Evolutionary conservation across 2,888 invertebrate genomes (phyloP).

Genomic region (Hemistola chrysoprasaria): DNA sequence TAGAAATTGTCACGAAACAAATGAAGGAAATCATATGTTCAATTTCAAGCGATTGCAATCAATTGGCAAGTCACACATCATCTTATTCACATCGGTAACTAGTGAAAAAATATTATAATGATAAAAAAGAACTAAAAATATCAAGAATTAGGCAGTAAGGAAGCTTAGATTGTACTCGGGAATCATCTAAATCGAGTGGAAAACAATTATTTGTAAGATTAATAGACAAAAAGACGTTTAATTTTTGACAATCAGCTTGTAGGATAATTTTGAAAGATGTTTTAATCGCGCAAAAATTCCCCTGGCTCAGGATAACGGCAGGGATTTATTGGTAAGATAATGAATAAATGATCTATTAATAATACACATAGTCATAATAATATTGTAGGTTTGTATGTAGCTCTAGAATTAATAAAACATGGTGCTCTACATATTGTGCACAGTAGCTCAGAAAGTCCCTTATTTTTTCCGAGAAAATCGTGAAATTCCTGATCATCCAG

Average conservation of each 20-base stretch:
- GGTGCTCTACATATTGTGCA: background rate
- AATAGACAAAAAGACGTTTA: constrained; percentile 39
- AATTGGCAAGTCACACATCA: constrained; percentile 72
- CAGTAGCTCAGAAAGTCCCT: constrained; percentile 6
- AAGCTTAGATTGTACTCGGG: constrained; percentile 43
- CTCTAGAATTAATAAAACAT: background rate
- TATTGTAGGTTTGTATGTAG: background rate
- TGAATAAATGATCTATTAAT: too few relatives aligned
- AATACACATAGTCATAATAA: too few relatives aligned
- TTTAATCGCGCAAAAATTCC: constrained; percentile 41
- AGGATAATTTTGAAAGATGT: constrained; percentile 55
- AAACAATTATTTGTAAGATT: constrained; percentile 63
- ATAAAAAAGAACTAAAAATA: constrained; percentile 50
- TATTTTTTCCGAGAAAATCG: constrained; percentile 7
- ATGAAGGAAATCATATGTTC: constrained; percentile 77
- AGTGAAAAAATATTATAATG: constrained; percentile 58
- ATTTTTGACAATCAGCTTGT: constrained; percentile 53
- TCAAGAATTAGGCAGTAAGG: constrained; percentile 58
- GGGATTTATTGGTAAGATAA: constrained; percentile 17
- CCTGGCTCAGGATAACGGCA: constrained; percentile 22
- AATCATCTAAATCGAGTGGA: constrained; percentile 54
- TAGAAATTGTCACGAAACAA: constrained; percentile 68
- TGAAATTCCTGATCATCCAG: constrained; percentile 19
- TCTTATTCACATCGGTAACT: constrained; percentile 55
- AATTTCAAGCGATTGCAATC: constrained; percentile 50